Conservation (phyloP, 2,797 vertebrate species). For the Muscicapa striata region DNA sequence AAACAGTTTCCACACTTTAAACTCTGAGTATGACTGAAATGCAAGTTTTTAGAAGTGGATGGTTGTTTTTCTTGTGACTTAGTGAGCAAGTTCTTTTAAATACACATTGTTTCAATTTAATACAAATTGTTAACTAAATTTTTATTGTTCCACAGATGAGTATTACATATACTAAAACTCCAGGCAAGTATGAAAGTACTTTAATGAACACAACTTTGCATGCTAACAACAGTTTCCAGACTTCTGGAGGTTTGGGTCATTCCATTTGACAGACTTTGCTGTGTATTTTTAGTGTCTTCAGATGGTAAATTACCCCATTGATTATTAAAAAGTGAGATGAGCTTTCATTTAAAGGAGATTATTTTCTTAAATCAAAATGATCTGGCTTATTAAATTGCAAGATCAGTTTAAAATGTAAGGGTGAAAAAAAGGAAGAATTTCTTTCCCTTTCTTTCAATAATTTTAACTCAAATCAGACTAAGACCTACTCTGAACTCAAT, state of each 20-base stretch:
- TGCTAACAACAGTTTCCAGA: neutral
- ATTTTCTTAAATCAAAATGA: neutral
- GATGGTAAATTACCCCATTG: neutral
- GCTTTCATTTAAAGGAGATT: neutral
- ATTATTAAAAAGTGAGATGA: neutral
- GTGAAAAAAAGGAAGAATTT: accelerated
- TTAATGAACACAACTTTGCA: neutral
- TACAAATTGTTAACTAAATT: conserved; percentile 9
- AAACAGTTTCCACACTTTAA: neutral
- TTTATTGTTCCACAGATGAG: neutral
- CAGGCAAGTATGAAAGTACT: neutral
- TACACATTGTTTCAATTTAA: neutral
- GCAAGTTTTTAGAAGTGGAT: neutral
- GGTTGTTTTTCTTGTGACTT: neutral
- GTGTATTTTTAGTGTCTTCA: neutral
- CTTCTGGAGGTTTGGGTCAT: neutral
- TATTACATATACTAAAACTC: neutral
- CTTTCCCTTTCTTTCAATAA: neutral
- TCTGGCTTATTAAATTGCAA: neutral
- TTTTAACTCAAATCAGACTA: neutral
- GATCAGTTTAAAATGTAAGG: neutral
- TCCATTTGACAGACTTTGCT: neutral
- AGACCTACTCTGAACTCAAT: neutral
- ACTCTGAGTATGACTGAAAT: neutral
- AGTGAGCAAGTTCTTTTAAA: neutral